These are phyloP conservation scores for Euborellia annulipes DNA, from an alignment of 1,140 invertebrate species.

Conservation along the genomic window DNA sequence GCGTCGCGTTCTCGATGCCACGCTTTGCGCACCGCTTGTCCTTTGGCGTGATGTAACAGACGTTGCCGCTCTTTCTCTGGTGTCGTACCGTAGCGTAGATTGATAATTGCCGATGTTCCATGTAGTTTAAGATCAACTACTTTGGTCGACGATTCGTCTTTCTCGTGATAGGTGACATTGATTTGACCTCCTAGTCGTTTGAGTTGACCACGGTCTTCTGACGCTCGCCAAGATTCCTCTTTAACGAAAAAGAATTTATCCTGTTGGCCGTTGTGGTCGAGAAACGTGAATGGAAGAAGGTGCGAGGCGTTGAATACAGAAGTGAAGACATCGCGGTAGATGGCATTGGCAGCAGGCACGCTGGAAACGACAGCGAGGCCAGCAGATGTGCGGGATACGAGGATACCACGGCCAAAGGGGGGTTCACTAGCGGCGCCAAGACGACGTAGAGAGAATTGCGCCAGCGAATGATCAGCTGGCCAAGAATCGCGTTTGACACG, in stretches of 20 bases:
- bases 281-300: constrained; percentile 73
- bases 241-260: constrained; percentile 94
- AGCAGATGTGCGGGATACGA: constrained; percentile 62
- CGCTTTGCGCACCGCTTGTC: constrained; percentile 70
- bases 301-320: constrained; percentile 85
- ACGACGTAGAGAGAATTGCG: constrained; percentile 22
- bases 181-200: constrained; percentile 77
- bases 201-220: constrained; percentile 72
- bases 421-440: constrained; percentile 64
- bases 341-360: constrained; percentile 70
- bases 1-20: constrained; percentile 82
- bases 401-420: constrained; percentile 78
- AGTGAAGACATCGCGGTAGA: constrained; percentile 81
- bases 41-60: constrained; percentile 72
- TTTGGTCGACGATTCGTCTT: constrained; percentile 33
- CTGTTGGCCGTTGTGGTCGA: constrained; percentile 73
- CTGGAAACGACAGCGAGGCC: constrained; percentile 70
- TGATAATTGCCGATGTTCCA: constrained; percentile 62
- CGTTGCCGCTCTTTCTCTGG: constrained; percentile 74
- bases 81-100: constrained; percentile 75
- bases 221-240: constrained; percentile 70
- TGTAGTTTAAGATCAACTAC: constrained; percentile 65
- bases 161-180: constrained; percentile 85
- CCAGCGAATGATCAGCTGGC: constrained; percentile 16
- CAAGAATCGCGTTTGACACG: constrained; percentile 46